Evolutionary conservation across 2,113 vertebrate genomes (phyloP).

Genomic region (Numenius arquata): DNA sequence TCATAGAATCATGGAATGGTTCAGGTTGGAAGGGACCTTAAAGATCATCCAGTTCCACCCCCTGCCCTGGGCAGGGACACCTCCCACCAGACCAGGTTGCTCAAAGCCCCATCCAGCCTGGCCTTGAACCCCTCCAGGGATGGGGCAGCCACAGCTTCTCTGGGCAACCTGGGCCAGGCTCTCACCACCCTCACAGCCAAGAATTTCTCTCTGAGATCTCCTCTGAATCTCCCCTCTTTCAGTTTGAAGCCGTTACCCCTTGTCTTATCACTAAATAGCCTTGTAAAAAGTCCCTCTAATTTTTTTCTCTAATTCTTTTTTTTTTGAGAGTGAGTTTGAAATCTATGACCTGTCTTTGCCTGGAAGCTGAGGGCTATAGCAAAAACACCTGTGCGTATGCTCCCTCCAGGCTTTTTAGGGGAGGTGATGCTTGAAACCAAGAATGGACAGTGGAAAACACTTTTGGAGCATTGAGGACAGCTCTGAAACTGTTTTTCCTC

Average conservation of each 20-base stretch:
- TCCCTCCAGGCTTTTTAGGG: background rate
- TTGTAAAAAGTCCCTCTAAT: background rate
- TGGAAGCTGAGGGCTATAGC: background rate
- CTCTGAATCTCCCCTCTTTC: background rate
- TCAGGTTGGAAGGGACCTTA: background rate
- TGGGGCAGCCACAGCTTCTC: background rate
- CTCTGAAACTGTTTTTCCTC: background rate
- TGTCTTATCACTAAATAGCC: background rate
- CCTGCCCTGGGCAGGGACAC: background rate
- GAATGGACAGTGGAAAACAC: rapidly evolving
- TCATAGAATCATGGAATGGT: background rate
- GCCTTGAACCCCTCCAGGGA: background rate
- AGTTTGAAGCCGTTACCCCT: background rate
- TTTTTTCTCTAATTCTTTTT: background rate
- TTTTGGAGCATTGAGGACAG: background rate
- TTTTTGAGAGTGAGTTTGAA: background rate
- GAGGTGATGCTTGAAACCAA: background rate
- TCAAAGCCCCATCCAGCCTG: too few species aligned
- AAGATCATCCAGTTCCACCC: background rate
- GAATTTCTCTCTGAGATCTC: background rate
- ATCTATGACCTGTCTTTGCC: background rate
- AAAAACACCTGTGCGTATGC: rapidly evolving
- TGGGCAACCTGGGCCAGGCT: background rate
- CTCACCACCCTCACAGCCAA: background rate
- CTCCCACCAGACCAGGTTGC: background rate